Evolutionary conservation across 2,888 invertebrate genomes (phyloP), one percentile per base, ranked within the genome.

Genomic region (Trichogramma evanescens): DNA sequence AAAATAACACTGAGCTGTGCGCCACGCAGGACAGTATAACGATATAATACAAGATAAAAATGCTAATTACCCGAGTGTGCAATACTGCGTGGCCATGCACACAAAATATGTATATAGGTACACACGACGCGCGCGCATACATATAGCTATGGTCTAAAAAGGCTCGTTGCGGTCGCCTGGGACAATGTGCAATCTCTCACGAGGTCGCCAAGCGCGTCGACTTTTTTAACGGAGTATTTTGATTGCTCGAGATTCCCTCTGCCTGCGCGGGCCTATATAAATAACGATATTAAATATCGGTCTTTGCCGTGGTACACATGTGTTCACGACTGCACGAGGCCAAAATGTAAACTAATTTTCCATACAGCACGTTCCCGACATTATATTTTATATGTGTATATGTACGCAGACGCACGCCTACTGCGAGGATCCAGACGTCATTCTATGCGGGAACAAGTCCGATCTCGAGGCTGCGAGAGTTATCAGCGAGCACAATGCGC

Each of bases 381-480:
- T 48, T 10, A 13, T 10, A 13, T 6, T 38, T 44, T 48, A 13
- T 48, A 13, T 10, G 8, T 13, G 10, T 10, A 5, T 50, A 1
- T 9, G 43, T 44, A 44, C 9, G 40, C 45, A 64, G 63, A 50
- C 7, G 49, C 93, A 95, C 77, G 92, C 93, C 43, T 88, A 93
- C 73, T 89, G 88, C 74, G 92, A 93, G 69, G 86, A 89, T 65
- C 96, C 97, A 0, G 97, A 98, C 74, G 90, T 98, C 67, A 89
- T 98, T 56, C 81, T 97, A 51, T 95, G 96, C 74, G 97, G 97
- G 8, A 97, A 98, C 79, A 98, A 98, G 80, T 89, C 89, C 65
- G 97, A 97, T 78, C 80, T 97, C 54, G 92, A 92, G 72, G 90
- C 93, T 66, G 85, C 87, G 69, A 82, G 96, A 63, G 85, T 90